phyloP scores from a whole-genome alignment of 1,140 invertebrate genomes.

The Papilio aristodemus region DNA sequence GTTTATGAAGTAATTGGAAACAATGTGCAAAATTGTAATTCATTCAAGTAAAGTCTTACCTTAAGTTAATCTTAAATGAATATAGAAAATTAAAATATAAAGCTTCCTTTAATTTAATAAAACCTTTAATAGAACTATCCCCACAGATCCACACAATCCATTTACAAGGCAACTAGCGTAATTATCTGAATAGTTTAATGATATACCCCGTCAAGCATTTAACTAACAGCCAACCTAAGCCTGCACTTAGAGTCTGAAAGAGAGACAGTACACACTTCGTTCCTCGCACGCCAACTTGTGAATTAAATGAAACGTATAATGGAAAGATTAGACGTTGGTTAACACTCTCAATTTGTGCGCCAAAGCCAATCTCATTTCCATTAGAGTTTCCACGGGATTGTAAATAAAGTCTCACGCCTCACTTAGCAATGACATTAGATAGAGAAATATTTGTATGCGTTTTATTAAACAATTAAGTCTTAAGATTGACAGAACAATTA shows the following conservation, averaged over 20 bases:
- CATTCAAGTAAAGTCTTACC: no score
- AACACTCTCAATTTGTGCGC: constrained; percentile 17
- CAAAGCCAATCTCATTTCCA: constrained; percentile 20
- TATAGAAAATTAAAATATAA: background rate
- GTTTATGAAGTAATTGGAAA: no score
- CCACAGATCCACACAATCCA: background rate
- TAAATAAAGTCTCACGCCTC: constrained; percentile 1
- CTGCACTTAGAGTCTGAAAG: background rate
- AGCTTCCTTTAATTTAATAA: background rate
- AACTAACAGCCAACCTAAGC: background rate
- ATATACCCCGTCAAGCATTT: background rate
- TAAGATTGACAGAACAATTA: no score
- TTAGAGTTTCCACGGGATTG: constrained; percentile 11
- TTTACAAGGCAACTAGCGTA: constrained; percentile 3
- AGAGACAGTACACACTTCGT: background rate
- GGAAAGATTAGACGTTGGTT: constrained; percentile 6
- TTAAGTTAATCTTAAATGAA: background rate
- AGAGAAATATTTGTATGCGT: background rate
- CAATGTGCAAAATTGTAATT: no score
- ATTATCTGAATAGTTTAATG: constrained; percentile 17
- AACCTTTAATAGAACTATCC: background rate
- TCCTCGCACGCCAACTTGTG: constrained; percentile 1
- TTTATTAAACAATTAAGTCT: background rate
- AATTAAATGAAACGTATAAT: constrained; percentile 2
- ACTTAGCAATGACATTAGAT: background rate